These are phyloP conservation scores for Scylla paramamosain DNA, from an alignment of 1,140 invertebrate species.

Conservation along the genomic window DNA sequence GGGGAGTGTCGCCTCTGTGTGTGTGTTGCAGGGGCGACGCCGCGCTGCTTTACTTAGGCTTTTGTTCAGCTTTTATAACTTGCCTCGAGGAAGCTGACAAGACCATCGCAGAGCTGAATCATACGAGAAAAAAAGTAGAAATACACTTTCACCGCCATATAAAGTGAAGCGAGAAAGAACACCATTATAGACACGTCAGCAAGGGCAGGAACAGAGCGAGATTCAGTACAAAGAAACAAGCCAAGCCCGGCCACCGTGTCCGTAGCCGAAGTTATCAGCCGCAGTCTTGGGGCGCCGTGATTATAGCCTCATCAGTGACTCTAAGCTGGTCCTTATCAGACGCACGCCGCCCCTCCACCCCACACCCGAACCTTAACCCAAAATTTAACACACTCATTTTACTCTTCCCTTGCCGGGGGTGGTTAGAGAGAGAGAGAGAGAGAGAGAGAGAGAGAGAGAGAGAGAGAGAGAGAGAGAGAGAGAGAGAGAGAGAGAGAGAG, in stretches of 20 bases:
- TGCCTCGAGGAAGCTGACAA: too few species aligned
- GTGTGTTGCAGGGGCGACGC: neutral
- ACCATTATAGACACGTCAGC: neutral
- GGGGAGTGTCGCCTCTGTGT: neutral
- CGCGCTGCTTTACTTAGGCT: neutral
- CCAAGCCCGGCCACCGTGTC: neutral
- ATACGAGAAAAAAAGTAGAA: too few species aligned
- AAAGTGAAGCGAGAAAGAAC: too few species aligned
- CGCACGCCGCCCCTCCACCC: constrained; percentile 4
- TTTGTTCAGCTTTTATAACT: too few species aligned
- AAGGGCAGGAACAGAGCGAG: neutral
- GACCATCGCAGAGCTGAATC: too few species aligned
- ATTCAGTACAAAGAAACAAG: neutral
- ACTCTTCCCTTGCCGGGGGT: neutral
- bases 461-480: neutral
- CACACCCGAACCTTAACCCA: neutral
- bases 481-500: neutral
- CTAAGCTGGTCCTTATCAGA: constrained; percentile 21
- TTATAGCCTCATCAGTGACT: constrained; percentile 22
- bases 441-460: neutral
- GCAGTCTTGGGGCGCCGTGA: constrained; percentile 7
- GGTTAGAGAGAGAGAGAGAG: constrained; percentile 1
- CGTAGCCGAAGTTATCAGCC: neutral
- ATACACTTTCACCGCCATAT: too few species aligned
- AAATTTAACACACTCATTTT: constrained; percentile 24